Evolutionary conservation across 2,113 vertebrate genomes (phyloP), one percentile per base, ranked within the genome.

Genomic region (Catharus bicknelli): DNA sequence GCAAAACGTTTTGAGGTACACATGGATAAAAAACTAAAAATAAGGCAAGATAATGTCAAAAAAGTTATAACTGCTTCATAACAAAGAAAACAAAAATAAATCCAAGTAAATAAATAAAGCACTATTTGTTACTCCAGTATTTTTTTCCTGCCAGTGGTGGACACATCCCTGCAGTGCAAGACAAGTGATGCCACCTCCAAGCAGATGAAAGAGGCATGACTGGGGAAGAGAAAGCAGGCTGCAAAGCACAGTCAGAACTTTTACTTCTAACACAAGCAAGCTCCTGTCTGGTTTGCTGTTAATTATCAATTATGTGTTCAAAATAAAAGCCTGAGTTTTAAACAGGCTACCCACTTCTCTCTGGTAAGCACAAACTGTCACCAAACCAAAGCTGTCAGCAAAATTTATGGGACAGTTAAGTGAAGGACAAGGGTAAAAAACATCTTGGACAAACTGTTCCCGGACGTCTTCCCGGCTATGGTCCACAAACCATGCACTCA

Each of bases 401-500:
- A 54, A 55, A 73, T 76, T 94, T 69, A 68, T 50, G 42, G 30
- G 17, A 51, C 53, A 75, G n/a, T 45, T 51, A 90, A 82, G 50
- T 61, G 48, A 82, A 1, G 13, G 50, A 79, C 53, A 82, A 72
- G 32, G 9, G 16, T 72, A 61, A 68, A 83, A 61, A 84, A 17
- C 10, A 66, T 58, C 32, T 80, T 69, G 58, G 62, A 54, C 70
- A 87, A 91, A 69, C 32, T 61, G 32, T 15, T 90, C 50, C 38
- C 1, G 0, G 42, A 79, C 5, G 2, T 85, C 11, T 7, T 76
- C 42, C 17, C 6, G 23, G 25, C 54, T 57, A 4, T 7, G 17
- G 29, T 53, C 42, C 70, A 54, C 13, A 89, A 90, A 67, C 30
- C 23, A 18, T 4, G 23, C 30, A 43, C 12, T 78, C 53, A n/a